A percentile compares a stretch with the other conserved stretches of the same genome.
phyloP scores from a whole-genome alignment of 2,113 vertebrate species.

The Thunnus maccoyii region DNA sequence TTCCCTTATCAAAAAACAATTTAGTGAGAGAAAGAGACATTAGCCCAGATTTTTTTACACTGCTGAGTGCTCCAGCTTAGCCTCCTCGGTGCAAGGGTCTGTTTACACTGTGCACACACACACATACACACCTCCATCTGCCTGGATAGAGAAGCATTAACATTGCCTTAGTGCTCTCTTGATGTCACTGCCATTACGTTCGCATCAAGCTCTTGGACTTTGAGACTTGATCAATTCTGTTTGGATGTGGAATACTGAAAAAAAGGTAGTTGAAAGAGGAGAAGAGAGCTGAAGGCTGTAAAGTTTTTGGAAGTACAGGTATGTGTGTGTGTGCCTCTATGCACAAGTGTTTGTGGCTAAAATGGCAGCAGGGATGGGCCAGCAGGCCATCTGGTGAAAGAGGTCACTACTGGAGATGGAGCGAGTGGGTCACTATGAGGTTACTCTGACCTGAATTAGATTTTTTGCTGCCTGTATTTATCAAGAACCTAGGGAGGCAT shows the following conservation, averaged over 20 bases:
- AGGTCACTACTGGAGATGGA: conserved; percentile 87
- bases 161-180: conserved; percentile 64
- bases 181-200: conserved; percentile 67
- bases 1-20: conserved; percentile 83
- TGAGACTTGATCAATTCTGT: conserved; percentile 57
- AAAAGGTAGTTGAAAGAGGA: not conserved
- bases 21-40: conserved; percentile 79
- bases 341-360: conserved; percentile 21
- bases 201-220: conserved; percentile 64
- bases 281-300: not conserved
- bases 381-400: conserved; percentile 84
- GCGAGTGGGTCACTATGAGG: conserved; percentile 88
- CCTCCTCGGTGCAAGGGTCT: conserved; percentile 79
- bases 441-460: conserved; percentile 88
- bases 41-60: conserved; percentile 67
- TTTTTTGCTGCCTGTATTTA: conserved; percentile 87
- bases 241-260: conserved; percentile 11
- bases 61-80: conserved; percentile 58
- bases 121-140: conserved; percentile 65
- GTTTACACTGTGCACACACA: conserved; percentile 78
- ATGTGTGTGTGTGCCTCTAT: conserved; percentile 23
- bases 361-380: conserved; percentile 18
- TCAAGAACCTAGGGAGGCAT: conserved; percentile 75
- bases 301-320: not conserved
- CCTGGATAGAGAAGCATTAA: conserved; percentile 57